phyloP scores from a whole-genome alignment of 2,888 invertebrate genomes.

The Epinotia brunnichana region DNA sequence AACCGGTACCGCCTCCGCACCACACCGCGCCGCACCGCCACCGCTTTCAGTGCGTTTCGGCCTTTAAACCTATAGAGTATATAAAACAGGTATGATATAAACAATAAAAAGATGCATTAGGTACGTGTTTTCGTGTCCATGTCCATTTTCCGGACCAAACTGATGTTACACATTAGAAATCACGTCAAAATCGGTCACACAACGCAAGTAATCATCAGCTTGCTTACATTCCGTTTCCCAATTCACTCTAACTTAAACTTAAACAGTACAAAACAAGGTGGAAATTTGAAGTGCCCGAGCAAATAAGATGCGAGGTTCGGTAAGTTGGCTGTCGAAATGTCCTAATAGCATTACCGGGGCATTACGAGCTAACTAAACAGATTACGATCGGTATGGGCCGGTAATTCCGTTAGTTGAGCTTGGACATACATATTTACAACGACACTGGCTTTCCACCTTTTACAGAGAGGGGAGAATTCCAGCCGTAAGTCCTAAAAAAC shows the following conservation, averaged over 20 bases:
- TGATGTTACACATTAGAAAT: neutral
- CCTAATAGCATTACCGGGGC: slow-evolving; percentile 56
- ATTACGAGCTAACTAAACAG: slow-evolving; percentile 57
- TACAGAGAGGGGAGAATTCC: neutral
- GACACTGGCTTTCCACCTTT: neutral
- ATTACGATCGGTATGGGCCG: slow-evolving; percentile 58
- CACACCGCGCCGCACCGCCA: too few species aligned
- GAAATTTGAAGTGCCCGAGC: neutral
- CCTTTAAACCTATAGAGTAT: neutral
- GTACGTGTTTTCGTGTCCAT: neutral
- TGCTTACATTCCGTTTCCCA: neutral
- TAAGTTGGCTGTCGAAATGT: slow-evolving; percentile 58
- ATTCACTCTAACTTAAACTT: neutral
- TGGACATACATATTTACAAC: slow-evolving; percentile 15
- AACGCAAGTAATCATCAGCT: neutral
- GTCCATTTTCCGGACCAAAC: neutral
- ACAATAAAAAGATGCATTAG: neutral
- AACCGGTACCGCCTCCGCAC: too few species aligned
- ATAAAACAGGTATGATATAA: neutral
- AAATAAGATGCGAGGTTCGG: slow-evolving; percentile 28
- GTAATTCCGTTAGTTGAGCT: slow-evolving; percentile 42
- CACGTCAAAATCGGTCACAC: slow-evolving; percentile 4
- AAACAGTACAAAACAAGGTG: neutral
- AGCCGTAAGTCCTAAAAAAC: neutral
- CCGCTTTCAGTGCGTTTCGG: too few species aligned